Evolutionary conservation across 2,797 vertebrate genomes (phyloP).

Genomic region (Champsocephalus esox): DNA sequence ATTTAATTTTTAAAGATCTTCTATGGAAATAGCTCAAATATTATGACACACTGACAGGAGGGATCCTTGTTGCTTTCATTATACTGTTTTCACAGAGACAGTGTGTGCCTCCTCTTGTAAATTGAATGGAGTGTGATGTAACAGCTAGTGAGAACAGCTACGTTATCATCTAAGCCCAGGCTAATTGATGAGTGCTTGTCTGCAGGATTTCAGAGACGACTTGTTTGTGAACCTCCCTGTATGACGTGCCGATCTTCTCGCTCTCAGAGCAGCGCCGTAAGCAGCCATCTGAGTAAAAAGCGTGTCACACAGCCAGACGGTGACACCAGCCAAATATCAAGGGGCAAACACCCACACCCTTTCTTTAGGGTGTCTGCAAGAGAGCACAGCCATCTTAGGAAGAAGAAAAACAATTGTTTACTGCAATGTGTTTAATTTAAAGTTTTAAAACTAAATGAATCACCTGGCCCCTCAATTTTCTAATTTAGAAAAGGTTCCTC

Average conservation of each 20-base stretch:
- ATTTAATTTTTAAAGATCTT: conserved; percentile 44
- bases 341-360: conserved; percentile 50
- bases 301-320: conserved; percentile 54
- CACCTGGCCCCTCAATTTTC: conserved; percentile 10
- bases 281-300: conserved; percentile 65
- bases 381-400: conserved; percentile 16
- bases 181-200: conserved; percentile 70
- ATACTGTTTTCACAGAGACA: conserved; percentile 34
- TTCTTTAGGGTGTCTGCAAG: conserved; percentile 33
- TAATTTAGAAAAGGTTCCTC: neutral
- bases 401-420: conserved; percentile 24
- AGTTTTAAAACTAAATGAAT: conserved; percentile 10
- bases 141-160: conserved; percentile 57
- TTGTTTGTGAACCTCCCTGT: conserved; percentile 67
- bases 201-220: conserved; percentile 68
- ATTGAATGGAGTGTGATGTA: conserved; percentile 62
- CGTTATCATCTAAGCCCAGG: conserved; percentile 69
- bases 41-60: conserved; percentile 34
- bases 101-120: conserved; percentile 41
- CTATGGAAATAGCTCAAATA: conserved; percentile 21
- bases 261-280: conserved; percentile 57
- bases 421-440: conserved; percentile 25
- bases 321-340: conserved; percentile 61
- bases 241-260: conserved; percentile 63
- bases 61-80: conserved; percentile 46